Evolutionary conservation across 2,113 vertebrate genomes (phyloP).

Genomic region (Galeopterus variegatus): DNA sequence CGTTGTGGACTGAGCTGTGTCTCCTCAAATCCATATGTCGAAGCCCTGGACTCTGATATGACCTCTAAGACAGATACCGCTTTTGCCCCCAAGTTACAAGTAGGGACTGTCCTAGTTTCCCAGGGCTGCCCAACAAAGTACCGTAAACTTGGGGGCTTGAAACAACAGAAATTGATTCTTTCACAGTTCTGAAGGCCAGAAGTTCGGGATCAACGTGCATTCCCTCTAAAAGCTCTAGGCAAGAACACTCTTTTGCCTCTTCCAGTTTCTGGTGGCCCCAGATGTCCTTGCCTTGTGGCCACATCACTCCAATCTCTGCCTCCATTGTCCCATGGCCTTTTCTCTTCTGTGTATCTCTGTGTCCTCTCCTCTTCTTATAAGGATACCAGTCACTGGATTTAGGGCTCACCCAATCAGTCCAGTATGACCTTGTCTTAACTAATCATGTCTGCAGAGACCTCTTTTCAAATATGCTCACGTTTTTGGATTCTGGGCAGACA

Average conservation of each 20-base stretch:
- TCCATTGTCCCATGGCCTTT: background rate
- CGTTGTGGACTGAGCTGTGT: background rate
- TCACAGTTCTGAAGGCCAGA: background rate
- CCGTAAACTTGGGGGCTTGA: background rate
- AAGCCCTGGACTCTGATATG: background rate
- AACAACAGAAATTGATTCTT: background rate
- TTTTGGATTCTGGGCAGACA: background rate
- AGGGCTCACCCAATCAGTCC: background rate
- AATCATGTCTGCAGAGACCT: background rate
- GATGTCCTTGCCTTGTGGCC: background rate
- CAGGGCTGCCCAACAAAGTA: background rate
- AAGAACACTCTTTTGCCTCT: background rate
- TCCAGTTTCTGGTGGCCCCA: too few relatives aligned
- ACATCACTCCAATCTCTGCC: background rate
- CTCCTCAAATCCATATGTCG: background rate
- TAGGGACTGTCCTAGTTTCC: background rate
- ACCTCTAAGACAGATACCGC: background rate
- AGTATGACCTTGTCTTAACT: background rate
- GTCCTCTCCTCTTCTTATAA: background rate
- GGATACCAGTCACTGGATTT: background rate
- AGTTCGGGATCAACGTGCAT: too few relatives aligned
- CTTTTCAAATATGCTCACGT: background rate
- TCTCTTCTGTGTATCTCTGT: background rate
- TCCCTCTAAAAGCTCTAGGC: background rate
- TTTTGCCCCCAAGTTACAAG: background rate